phyloP scores from a whole-genome alignment of 1,140 invertebrate genomes.

The Procambarus virginalis region DNA sequence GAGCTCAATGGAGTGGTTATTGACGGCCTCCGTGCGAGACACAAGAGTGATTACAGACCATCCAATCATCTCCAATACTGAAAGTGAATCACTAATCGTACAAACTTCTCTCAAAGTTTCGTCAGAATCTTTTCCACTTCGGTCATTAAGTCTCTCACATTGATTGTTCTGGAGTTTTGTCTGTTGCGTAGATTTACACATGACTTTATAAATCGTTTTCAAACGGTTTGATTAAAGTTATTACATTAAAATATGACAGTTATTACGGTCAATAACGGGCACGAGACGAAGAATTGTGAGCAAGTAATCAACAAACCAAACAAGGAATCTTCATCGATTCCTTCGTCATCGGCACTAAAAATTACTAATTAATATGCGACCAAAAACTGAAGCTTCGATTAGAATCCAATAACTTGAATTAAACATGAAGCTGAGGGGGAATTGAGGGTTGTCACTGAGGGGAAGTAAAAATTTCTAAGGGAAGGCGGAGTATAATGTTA shows the following conservation, averaged over 20 bases:
- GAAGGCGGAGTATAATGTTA: slow-evolving; percentile 35
- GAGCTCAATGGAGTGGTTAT: neutral
- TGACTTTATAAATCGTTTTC: no score
- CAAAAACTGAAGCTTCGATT: slow-evolving; percentile 66
- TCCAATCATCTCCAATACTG: slow-evolving; percentile 20
- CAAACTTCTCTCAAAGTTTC: slow-evolving; percentile 5
- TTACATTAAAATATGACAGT: neutral
- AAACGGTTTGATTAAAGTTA: no score
- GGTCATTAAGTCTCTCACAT: neutral
- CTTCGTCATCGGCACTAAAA: slow-evolving; percentile 51
- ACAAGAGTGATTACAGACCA: slow-evolving; percentile 32
- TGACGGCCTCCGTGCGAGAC: slow-evolving; percentile 3
- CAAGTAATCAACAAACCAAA: slow-evolving; percentile 14
- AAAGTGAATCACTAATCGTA: slow-evolving; percentile 10
- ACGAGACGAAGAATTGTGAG: neutral
- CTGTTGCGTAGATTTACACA: no score
- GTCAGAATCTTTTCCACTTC: neutral
- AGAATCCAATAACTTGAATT: slow-evolving; percentile 68
- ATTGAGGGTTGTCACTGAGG: slow-evolving; percentile 51
- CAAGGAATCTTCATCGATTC: slow-evolving; percentile 35
- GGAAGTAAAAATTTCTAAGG: slow-evolving; percentile 1
- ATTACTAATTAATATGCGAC: slow-evolving; percentile 67
- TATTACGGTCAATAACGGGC: slow-evolving; percentile 20
- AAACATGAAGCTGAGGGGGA: slow-evolving; percentile 58
- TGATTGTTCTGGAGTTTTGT: no score